Evolutionary conservation across 2,113 vertebrate species (phyloP).

Genomic region (Tretioscincus oriximinensis): DNA sequence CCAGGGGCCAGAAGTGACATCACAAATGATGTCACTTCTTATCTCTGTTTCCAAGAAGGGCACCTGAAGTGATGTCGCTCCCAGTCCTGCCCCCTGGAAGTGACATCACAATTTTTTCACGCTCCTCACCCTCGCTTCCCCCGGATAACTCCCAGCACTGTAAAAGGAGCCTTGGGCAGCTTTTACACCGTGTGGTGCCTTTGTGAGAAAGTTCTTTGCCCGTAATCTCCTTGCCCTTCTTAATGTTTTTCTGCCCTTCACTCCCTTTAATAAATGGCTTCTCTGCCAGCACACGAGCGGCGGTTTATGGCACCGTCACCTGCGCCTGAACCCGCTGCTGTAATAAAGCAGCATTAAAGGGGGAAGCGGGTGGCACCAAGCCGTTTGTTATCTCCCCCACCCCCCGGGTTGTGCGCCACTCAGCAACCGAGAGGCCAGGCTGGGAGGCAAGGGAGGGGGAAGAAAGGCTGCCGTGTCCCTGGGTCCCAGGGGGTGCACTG

Average conservation of each 20-base stretch:
- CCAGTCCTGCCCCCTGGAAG: no score
- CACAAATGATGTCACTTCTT: no score
- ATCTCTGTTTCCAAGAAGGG: no score
- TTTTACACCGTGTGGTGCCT: neutral
- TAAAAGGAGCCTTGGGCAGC: neutral
- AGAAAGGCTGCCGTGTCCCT: neutral
- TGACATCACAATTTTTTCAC: no score
- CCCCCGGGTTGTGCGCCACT: neutral
- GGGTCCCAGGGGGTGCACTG: neutral
- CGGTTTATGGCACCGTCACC: conserved; percentile 21
- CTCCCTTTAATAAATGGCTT: conserved; percentile 14
- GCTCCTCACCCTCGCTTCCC: no score
- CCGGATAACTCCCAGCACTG: no score
- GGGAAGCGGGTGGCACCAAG: neutral
- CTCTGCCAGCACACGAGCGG: neutral
- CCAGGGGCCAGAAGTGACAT: no score
- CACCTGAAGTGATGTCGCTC: no score
- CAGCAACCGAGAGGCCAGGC: neutral
- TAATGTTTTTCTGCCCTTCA: conserved; percentile 23
- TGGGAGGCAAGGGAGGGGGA: neutral
- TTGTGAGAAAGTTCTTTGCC: conserved; percentile 3
- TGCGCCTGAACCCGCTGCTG: conserved; percentile 16
- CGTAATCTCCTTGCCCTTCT: conserved; percentile 14
- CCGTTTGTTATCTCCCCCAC: neutral
- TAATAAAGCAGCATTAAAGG: conserved; percentile 18